These are phyloP conservation scores for Drosophila sordidula DNA, from an alignment of 2,888 invertebrate genomes.

Conservation along the genomic window DNA sequence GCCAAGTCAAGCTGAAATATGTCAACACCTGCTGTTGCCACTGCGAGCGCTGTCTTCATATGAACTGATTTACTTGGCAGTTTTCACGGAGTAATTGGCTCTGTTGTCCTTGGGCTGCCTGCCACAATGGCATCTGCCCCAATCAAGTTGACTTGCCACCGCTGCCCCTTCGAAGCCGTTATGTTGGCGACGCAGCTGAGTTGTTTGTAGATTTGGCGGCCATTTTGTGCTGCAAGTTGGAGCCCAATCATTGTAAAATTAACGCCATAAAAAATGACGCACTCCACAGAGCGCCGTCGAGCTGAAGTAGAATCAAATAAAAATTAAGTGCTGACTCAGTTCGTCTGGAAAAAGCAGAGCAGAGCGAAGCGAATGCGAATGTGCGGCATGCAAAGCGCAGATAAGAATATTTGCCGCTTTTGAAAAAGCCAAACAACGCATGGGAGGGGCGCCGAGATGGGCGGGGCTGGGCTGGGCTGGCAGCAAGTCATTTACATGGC, in stretches of 20 bases:
- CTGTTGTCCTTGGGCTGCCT: conserved; percentile 26
- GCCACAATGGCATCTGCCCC: conserved; percentile 58
- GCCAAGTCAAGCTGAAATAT: conserved; percentile 47
- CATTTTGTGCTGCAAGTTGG: conserved; percentile 25
- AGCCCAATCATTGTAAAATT: conserved; percentile 71
- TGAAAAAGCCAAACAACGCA: conserved; percentile 7
- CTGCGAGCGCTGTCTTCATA: conserved; percentile 18
- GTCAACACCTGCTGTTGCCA: conserved; percentile 60
- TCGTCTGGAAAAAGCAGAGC: conserved; percentile 57
- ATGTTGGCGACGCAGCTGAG: too few species aligned
- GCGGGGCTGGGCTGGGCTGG: conserved; percentile 7
- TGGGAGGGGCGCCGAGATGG: conserved; percentile 3
- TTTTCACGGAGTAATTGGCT: conserved; percentile 46
- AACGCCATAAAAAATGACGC: conserved; percentile 70
- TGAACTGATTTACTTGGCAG: conserved; percentile 38
- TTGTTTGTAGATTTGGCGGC: conserved; percentile 14
- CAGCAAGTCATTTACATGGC: conserved; percentile 67
- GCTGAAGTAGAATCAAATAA: conserved; percentile 70
- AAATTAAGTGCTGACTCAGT: conserved; percentile 78
- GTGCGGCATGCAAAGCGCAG: conserved; percentile 73
- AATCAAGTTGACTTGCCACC: conserved; percentile 50
- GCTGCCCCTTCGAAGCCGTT: too few species aligned
- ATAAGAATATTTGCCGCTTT: conserved; percentile 69
- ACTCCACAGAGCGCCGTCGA: conserved; percentile 15
- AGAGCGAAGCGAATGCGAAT: conserved; percentile 10